Evolutionary conservation across 2,113 vertebrate species (phyloP).

Genomic region (Neodontobutis hainanensis): DNA sequence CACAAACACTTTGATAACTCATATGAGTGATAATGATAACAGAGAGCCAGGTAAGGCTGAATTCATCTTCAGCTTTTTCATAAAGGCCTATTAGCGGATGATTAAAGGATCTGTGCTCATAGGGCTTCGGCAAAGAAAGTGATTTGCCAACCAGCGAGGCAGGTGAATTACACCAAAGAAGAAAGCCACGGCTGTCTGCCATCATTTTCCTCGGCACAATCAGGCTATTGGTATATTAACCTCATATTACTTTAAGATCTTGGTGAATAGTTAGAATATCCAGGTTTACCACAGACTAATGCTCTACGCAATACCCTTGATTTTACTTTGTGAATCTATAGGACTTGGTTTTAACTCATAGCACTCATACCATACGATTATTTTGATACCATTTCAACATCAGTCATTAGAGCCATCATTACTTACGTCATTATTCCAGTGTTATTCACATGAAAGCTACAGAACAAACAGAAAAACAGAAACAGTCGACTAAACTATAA

Average conservation of each 20-base stretch:
- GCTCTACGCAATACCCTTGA: neutral
- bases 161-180: constrained; percentile 69
- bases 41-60: constrained; percentile 68
- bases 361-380: neutral
- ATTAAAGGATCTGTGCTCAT: constrained; percentile 76
- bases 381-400: no score
- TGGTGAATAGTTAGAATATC: constrained; percentile 36
- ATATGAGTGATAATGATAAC: constrained; percentile 68
- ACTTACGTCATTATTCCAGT: constrained; percentile 41
- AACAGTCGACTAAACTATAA: constrained; percentile 49
- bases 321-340: neutral
- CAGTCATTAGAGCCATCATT: constrained; percentile 40
- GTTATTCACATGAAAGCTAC: constrained; percentile 34
- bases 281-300: constrained; percentile 11
- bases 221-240: constrained; percentile 72
- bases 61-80: constrained; percentile 78
- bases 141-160: constrained; percentile 66
- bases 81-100: constrained; percentile 76
- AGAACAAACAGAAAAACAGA: constrained; percentile 27
- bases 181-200: constrained; percentile 66
- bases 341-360: neutral
- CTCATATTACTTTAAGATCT: constrained; percentile 60
- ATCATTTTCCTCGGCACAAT: constrained; percentile 66
- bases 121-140: constrained; percentile 63
- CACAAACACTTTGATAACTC: constrained; percentile 72